Evolutionary conservation across 1,140 invertebrate genomes (phyloP).

Genomic region (Mesaphorura yosii): DNA sequence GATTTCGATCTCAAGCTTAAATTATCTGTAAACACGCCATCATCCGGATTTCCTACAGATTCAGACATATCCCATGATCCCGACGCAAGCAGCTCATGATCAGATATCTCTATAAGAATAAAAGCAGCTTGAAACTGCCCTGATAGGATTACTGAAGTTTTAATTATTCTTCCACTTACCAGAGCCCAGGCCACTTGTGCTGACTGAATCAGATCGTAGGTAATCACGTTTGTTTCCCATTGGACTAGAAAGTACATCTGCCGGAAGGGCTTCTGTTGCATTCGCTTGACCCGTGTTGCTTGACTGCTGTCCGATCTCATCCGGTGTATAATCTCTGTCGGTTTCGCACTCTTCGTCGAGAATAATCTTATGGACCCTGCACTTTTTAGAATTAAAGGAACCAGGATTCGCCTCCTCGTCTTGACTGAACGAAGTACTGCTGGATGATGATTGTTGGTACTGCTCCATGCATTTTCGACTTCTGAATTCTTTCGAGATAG

Average conservation of each 20-base stretch:
- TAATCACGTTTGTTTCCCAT: constrained; percentile 28
- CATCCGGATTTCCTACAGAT: constrained; percentile 14
- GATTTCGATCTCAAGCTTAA: constrained; percentile 16
- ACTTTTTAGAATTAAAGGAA: constrained; percentile 16
- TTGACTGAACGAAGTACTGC: not conserved
- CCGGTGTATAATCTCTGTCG: too few relatives aligned
- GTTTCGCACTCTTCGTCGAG: constrained; percentile 22
- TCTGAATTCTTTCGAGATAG: constrained; percentile 24
- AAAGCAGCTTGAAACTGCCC: too few relatives aligned
- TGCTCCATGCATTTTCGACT: constrained; percentile 21
- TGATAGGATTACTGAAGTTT: too few relatives aligned
- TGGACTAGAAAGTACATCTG: constrained; percentile 6
- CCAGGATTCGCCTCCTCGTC: constrained; percentile 9
- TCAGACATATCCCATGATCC: constrained; percentile 27
- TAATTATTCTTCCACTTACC: too few relatives aligned
- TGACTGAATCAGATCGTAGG: constrained; percentile 35
- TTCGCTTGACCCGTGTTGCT: too few relatives aligned
- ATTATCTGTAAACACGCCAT: constrained; percentile 25
- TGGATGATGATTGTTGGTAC: constrained; percentile 13
- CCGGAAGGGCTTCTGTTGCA: too few relatives aligned
- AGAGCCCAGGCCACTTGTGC: constrained; percentile 36
- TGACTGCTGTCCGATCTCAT: too few relatives aligned
- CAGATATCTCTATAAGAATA: constrained; percentile 36
- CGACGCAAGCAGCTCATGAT: constrained; percentile 31
- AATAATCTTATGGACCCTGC: constrained; percentile 27